Evolutionary conservation across 1,140 invertebrate genomes (phyloP), one percentile per base, ranked within the genome.

Genomic region (Trichonephila clavipes): DNA sequence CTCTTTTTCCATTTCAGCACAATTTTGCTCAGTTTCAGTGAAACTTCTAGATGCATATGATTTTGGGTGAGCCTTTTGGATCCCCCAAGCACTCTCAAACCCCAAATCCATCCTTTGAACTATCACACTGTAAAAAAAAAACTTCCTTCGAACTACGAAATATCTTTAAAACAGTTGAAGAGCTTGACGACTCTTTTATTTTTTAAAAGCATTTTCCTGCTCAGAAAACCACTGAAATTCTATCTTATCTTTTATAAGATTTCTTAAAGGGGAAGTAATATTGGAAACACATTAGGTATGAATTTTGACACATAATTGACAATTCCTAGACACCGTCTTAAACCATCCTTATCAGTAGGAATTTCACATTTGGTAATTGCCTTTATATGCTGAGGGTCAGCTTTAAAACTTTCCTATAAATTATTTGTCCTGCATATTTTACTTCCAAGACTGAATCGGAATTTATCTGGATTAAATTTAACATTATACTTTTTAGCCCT

Each of bases 1-100:
- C 94, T 97, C 96, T 92, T 96, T 95, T 90, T 97, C 96, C 3
- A 96, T 95, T 94, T 96, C 95, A 21, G 95, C 95, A 93, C 96
- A 96, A 62, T 96, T 96, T 59, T 94, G 24, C 95, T 97, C 96
- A 61, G 95, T 95, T n/a, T n/a, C n/a, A n/a, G n/a, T n/a, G 19
- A 96, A 93, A 18, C 95, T 95, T 62, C 96, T 93, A 8, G 96
- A 96, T 10, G 96, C 96, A 94, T 95, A 96, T 21, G 95, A 95
- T 5, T 96, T 95, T 2, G 95, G 95, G 12, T 66, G 72, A n/a
- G n/a, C n/a, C n/a, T n/a, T n/a, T n/a, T n/a, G n/a, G 1, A 62
- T 83, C 14, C 87, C 21, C 58, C 88, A 90, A 3, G 92, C 28
- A 2, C 88, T 21, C 51, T 69, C 82, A 40, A 44, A 0, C 2